phyloP scores from a whole-genome alignment of 2,888 invertebrate species.

The Eurytoma adleriae region DNA sequence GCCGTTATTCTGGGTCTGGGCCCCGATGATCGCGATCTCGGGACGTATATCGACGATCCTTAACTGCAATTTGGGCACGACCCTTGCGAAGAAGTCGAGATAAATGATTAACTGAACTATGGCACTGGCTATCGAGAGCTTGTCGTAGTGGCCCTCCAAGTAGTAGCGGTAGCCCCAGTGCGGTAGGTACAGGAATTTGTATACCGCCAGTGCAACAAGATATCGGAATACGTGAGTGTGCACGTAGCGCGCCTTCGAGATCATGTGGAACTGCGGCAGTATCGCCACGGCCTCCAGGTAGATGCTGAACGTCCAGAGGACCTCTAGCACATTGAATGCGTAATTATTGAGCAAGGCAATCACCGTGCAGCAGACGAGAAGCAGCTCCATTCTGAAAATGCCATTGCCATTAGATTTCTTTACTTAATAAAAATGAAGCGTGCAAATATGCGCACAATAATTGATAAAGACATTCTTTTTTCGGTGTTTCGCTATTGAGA shows the following conservation, averaged over 20 bases:
- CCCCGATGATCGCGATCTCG: not conserved
- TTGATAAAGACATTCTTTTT: no score
- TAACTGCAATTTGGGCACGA: not conserved
- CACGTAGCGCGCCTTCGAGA: slow-evolving; percentile 7
- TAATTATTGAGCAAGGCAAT: slow-evolving; percentile 18
- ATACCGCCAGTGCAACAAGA: not conserved
- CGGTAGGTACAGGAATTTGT: slow-evolving; percentile 19
- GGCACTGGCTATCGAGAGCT: not conserved
- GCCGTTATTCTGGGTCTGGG: not conserved
- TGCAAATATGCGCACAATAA: no score
- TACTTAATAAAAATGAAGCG: no score
- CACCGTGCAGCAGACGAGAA: slow-evolving; percentile 19
- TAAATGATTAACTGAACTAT: slow-evolving; percentile 23
- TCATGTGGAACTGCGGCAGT: slow-evolving; percentile 26
- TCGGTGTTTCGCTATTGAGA: no score
- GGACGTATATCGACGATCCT: not conserved
- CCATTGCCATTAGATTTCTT: no score
- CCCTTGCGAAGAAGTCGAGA: slow-evolving; percentile 29
- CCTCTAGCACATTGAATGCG: not conserved
- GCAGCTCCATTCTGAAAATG: slow-evolving; percentile 24
- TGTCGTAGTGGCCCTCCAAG: not conserved
- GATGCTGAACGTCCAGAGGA: slow-evolving; percentile 40
- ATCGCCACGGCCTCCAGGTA: slow-evolving; percentile 36
- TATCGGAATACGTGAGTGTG: slow-evolving; percentile 31
- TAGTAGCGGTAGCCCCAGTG: slow-evolving; percentile 26